Conservation (phyloP, 35 echinoderm and acorn worm genomes). For the Holothuria glaberrima region DNA sequence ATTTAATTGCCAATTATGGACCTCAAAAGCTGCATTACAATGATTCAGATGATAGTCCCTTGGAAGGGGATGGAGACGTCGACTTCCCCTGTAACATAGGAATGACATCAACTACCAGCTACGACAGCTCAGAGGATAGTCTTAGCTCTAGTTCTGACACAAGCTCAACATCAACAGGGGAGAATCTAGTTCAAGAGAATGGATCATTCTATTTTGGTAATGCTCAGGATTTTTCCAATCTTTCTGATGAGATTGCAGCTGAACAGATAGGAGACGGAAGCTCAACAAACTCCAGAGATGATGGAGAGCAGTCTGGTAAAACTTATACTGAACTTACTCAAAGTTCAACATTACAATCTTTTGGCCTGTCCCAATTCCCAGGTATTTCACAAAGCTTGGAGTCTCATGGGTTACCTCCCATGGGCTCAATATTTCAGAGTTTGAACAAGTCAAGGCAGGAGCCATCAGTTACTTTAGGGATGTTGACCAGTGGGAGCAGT, state of each 20-base stretch:
- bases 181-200: neutral
- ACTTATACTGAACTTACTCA: constrained; percentile 78
- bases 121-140: constrained; percentile 83
- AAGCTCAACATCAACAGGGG: constrained; percentile 61
- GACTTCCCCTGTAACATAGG: constrained; percentile 62
- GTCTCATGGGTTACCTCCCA: constrained; percentile 25
- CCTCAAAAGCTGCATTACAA: constrained; percentile 86
- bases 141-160: constrained; percentile 75
- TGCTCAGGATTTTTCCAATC: constrained; percentile 18
- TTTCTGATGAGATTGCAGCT: neutral
- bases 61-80: constrained; percentile 29
- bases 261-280: neutral
- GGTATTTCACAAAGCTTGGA: constrained; percentile 11
- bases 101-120: constrained; percentile 68
- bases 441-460: constrained; percentile 36
- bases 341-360: constrained; percentile 51
- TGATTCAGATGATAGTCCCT: constrained; percentile 70
- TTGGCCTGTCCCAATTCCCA: constrained; percentile 50
- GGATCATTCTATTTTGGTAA: constrained; percentile 22
- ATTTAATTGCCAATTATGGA: constrained; percentile 34
- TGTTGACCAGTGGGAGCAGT: constrained; percentile 17
- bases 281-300: constrained; percentile 9
- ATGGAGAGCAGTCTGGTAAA: constrained; percentile 30
- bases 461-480: constrained; percentile 32
- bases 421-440: constrained; percentile 58